Percentiles rank a stretch among this genome's conserved stretches.
Conservation (phyloP, 64 coral and sea anemone species). For the Dendronephthya gigantea region DNA sequence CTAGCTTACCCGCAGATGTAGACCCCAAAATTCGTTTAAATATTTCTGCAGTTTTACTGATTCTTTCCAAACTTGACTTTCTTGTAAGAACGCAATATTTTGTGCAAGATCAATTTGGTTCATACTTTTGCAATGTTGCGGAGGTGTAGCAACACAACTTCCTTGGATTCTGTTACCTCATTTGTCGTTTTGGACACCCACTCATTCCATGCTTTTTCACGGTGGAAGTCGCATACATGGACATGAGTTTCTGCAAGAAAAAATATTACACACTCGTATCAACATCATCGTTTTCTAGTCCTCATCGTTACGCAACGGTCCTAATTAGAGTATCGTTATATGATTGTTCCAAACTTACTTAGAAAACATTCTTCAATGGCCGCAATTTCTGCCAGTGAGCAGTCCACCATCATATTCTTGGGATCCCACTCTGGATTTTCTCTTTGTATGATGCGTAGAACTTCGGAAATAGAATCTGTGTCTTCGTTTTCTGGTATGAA, state of each 20-base stretch:
- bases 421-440: background rate
- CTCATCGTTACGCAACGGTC: no score
- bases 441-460: background rate
- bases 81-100: background rate
- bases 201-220: background rate
- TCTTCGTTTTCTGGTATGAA: background rate
- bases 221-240: background rate
- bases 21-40: background rate
- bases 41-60: background rate
- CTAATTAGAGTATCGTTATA: background rate
- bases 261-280: background rate
- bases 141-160: background rate
- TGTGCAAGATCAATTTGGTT: background rate
- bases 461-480: background rate
- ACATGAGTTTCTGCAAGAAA: background rate
- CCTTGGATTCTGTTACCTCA: background rate
- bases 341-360: background rate
- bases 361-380: background rate
- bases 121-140: background rate
- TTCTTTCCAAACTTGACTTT: background rate
- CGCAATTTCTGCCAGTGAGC: background rate
- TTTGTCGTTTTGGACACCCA: background rate
- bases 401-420: background rate
- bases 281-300: background rate
- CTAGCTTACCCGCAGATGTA: background rate